Percentiles rank a stretch among this genome's conserved stretches.
Conservation (phyloP, 2,113 vertebrate genomes). For the Gymnocephalus cernua region DNA sequence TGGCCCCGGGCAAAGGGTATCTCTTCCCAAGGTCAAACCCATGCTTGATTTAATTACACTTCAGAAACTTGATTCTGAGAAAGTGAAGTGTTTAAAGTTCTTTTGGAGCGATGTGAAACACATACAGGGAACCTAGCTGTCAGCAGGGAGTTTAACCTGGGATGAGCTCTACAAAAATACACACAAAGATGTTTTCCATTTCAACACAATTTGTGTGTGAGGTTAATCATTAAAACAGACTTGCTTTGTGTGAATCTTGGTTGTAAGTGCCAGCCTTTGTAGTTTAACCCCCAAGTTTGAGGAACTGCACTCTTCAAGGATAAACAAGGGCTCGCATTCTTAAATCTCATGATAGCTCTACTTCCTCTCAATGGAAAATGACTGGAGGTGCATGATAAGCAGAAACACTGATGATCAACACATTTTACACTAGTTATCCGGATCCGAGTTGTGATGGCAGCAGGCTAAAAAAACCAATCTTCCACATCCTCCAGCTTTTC, state of each 20-base stretch:
- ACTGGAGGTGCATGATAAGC: conserved; percentile 30
- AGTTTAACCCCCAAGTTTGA: conserved; percentile 21
- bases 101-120: conserved; percentile 55
- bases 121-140: conserved; percentile 47
- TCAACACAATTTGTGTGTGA: conserved; percentile 2
- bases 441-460: background rate
- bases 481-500: background rate
- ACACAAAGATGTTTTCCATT: conserved; percentile 32
- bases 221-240: conserved; percentile 69
- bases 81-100: conserved; percentile 70
- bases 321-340: conserved; percentile 24
- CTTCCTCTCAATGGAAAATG: conserved; percentile 46
- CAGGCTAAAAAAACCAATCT: background rate
- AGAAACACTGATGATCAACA: background rate
- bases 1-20: background rate
- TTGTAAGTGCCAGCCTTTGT: conserved; percentile 53
- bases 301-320: conserved; percentile 28
- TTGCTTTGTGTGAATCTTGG: conserved; percentile 49
- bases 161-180: conserved; percentile 41
- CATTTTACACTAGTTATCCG: background rate
- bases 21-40: conserved; percentile 6
- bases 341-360: background rate
- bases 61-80: conserved; percentile 32
- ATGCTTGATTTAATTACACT: conserved; percentile 13
- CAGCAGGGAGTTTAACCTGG: conserved; percentile 30